A percentile compares a stretch with the other conserved stretches of the same genome.
These are phyloP conservation scores for Pycnomerus fuliginosus DNA, from an alignment of 2,888 invertebrate species.

Conservation along the genomic window DNA sequence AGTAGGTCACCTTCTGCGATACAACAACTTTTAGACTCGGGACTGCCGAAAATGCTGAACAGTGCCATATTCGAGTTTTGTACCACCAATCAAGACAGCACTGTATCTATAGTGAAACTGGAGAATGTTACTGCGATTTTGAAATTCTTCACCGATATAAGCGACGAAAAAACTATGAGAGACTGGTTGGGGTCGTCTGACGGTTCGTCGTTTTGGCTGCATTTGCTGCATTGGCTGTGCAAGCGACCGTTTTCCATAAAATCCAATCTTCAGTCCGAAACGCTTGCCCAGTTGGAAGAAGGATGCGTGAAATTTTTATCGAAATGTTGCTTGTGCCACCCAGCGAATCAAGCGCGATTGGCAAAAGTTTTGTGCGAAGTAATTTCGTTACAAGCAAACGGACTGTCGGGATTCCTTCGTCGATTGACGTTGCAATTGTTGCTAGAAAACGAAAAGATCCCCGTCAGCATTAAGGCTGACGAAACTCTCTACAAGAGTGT, in stretches of 20 bases:
- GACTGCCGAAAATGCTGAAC: slow-evolving; percentile 65
- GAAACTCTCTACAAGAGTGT: slow-evolving; percentile 50
- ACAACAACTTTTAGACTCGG: slow-evolving; percentile 73
- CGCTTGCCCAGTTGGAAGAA: slow-evolving; percentile 66
- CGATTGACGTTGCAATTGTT: slow-evolving; percentile 80
- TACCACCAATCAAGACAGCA: slow-evolving; percentile 36
- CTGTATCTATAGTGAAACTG: slow-evolving; percentile 57
- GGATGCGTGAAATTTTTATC: slow-evolving; percentile 80
- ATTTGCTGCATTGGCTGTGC: slow-evolving; percentile 74
- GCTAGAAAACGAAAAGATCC: slow-evolving; percentile 81
- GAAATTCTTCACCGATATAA: slow-evolving; percentile 79
- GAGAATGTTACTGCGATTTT: slow-evolving; percentile 67
- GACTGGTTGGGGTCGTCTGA: slow-evolving; percentile 83
- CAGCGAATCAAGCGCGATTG: slow-evolving; percentile 78
- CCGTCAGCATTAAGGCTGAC: slow-evolving; percentile 65
- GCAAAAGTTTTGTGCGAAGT: slow-evolving; percentile 78
- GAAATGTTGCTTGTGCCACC: slow-evolving; percentile 81
- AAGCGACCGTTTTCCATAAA: slow-evolving; percentile 40
- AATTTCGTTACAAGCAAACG: slow-evolving; percentile 63
- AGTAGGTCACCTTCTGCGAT: slow-evolving; percentile 80
- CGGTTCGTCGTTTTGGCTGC: slow-evolving; percentile 84
- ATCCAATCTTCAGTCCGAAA: slow-evolving; percentile 44
- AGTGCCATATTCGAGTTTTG: slow-evolving; percentile 60
- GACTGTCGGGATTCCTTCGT: slow-evolving; percentile 85
- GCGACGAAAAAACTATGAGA: slow-evolving; percentile 77